These are phyloP conservation scores for Cyphomyrus discorhynchus DNA, from an alignment of 2,113 vertebrate species.

Conservation along the genomic window DNA sequence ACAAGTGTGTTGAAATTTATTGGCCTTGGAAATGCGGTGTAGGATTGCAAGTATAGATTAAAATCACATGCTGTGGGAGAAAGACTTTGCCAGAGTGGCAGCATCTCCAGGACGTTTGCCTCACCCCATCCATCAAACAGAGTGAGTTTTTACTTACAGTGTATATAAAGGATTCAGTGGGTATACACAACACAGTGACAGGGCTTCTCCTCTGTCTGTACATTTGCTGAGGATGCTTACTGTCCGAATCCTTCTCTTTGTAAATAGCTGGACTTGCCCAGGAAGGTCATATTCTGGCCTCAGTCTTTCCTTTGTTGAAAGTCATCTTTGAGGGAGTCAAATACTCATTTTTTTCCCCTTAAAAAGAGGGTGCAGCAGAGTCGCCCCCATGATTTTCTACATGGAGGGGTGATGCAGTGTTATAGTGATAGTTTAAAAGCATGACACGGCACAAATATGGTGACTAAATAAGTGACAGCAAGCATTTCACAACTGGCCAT, in stretches of 20 bases:
- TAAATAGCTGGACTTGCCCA: neutral
- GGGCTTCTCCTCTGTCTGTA: neutral
- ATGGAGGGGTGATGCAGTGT: neutral
- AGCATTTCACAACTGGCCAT: neutral
- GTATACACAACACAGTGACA: neutral
- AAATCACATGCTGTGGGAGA: conserved; percentile 1
- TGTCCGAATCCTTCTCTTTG: neutral
- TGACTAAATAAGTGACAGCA: neutral
- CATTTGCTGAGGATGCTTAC: neutral
- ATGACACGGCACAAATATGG: neutral
- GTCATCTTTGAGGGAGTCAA: neutral
- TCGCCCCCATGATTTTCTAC: neutral
- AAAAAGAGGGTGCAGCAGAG: neutral
- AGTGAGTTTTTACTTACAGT: conserved; percentile 2
- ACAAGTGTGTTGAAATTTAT: conserved; percentile 10
- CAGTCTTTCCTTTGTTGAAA: neutral
- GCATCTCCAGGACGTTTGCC: neutral
- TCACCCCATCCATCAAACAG: neutral
- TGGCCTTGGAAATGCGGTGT: neutral
- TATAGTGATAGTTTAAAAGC: neutral
- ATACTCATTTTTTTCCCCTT: neutral
- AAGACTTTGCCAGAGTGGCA: neutral
- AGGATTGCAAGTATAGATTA: conserved; percentile 6
- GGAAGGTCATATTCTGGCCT: neutral
- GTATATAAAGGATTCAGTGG: neutral